Conservation (phyloP, 2,888 invertebrate genomes). For the Phalangium opilio region DNA sequence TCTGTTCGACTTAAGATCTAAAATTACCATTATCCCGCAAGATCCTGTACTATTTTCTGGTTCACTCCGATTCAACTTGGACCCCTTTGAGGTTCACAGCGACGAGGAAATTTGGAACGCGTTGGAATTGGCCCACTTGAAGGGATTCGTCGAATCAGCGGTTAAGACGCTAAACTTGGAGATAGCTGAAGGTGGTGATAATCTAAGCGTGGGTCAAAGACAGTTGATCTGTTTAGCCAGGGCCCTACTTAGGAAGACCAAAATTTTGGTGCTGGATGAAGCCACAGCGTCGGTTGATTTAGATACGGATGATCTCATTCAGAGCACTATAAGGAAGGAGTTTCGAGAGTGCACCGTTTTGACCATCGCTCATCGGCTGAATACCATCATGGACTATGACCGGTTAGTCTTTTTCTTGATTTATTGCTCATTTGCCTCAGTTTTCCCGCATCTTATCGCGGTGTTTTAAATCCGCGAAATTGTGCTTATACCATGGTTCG, state of each 20-base stretch:
- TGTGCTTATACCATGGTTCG: too few relatives aligned
- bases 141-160: slow-evolving; percentile 11
- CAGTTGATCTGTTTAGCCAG: slow-evolving; percentile 1
- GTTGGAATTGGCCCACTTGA: slow-evolving; percentile 20
- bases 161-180: slow-evolving; percentile 3
- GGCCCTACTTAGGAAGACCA: background rate
- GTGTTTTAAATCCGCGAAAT: too few relatives aligned
- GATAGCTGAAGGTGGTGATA: slow-evolving; percentile 11
- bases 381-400: background rate
- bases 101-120: slow-evolving; percentile 20
- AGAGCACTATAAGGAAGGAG: background rate
- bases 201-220: slow-evolving; percentile 1
- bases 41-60: slow-evolving; percentile 32
- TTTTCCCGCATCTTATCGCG: too few relatives aligned
- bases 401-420: too few relatives aligned
- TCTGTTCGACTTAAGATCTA: slow-evolving; percentile 29
- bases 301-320: background rate
- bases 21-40: slow-evolving; percentile 40
- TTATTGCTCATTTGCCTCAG: too few relatives aligned
- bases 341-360: background rate
- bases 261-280: background rate
- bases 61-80: slow-evolving; percentile 20
- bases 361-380: background rate
- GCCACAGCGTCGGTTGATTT: background rate
- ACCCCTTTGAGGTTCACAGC: slow-evolving; percentile 18